phyloP scores from a whole-genome alignment of 2,888 invertebrate genomes.

The Odontomyia ornata region DNA sequence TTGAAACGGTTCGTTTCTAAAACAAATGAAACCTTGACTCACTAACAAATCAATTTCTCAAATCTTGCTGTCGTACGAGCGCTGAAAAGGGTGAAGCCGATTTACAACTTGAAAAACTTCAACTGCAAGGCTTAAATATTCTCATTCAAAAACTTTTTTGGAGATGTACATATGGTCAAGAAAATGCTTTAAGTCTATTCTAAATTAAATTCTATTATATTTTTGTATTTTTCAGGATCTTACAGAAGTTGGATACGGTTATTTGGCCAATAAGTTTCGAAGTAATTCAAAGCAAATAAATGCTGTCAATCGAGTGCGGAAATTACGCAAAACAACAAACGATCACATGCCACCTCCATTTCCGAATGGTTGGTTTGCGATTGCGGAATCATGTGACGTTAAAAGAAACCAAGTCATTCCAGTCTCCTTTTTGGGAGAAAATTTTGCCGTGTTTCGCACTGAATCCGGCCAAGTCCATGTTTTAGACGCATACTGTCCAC shows the following conservation, averaged over 20 bases:
- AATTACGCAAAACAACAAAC: slow-evolving; percentile 66
- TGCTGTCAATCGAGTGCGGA: slow-evolving; percentile 65
- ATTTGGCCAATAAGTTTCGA: slow-evolving; percentile 34
- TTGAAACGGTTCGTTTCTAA: too few species aligned
- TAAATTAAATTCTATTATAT: slow-evolving; percentile 17
- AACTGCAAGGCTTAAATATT: too few species aligned
- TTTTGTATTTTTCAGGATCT: slow-evolving; percentile 54
- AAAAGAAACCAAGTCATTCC: slow-evolving; percentile 67
- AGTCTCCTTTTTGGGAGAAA: slow-evolving; percentile 75
- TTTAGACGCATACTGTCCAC: slow-evolving; percentile 89
- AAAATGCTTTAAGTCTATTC: too few species aligned
- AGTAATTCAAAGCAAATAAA: slow-evolving; percentile 49
- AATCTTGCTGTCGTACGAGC: too few species aligned
- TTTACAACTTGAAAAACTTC: too few species aligned
- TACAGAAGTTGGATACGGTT: slow-evolving; percentile 54
- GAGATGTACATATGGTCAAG: too few species aligned
- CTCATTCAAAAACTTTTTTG: too few species aligned
- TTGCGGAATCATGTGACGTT: slow-evolving; percentile 75
- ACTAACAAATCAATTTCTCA: too few species aligned
- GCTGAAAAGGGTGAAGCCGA: too few species aligned
- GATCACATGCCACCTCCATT: slow-evolving; percentile 78
- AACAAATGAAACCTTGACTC: too few species aligned
- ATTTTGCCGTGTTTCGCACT: slow-evolving; percentile 76
- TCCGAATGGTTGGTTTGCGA: slow-evolving; percentile 89
- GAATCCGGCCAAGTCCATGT: slow-evolving; percentile 72